Evolutionary conservation across 2,113 vertebrate species (phyloP).

Genomic region (Pleuronectes platessa): DNA sequence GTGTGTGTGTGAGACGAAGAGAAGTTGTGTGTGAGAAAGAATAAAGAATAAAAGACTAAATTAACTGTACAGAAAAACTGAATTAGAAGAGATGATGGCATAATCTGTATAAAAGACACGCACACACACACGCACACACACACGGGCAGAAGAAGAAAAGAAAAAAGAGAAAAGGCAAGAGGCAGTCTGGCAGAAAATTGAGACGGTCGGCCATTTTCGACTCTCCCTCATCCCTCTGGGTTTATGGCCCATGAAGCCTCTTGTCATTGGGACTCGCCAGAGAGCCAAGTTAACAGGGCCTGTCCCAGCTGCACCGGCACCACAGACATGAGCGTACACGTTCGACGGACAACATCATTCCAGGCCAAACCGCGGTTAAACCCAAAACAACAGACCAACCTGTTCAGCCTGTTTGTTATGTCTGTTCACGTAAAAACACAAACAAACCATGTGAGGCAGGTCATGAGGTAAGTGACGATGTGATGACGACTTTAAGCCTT

Average conservation of each 20-base stretch:
- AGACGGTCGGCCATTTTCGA: conserved; percentile 78
- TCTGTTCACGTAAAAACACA: background rate
- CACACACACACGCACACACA: conserved; percentile 2
- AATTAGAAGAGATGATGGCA: conserved; percentile 40
- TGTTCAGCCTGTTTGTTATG: conserved; percentile 14
- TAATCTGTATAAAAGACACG: conserved; percentile 45
- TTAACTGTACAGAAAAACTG: conserved; percentile 27
- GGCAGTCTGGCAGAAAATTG: conserved; percentile 82
- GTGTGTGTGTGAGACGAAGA: background rate
- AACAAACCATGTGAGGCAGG: background rate
- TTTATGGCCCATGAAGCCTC: conserved; percentile 83
- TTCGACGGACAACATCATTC: conserved; percentile 26
- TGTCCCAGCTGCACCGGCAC: conserved; percentile 64
- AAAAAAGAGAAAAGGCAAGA: conserved; percentile 49
- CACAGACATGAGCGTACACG: conserved; percentile 41
- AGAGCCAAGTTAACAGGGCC: conserved; percentile 80
- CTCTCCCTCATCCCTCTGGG: conserved; percentile 74
- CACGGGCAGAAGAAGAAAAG: conserved; percentile 8
- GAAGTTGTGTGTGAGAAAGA: background rate
- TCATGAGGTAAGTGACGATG: background rate
- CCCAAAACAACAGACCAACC: conserved; percentile 2
- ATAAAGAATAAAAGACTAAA: background rate
- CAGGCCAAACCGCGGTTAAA: background rate
- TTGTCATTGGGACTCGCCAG: conserved; percentile 76
- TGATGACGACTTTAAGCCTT: background rate